Conservation (phyloP, 2,888 invertebrate species). For the Phanerotoma sp. region DNA sequence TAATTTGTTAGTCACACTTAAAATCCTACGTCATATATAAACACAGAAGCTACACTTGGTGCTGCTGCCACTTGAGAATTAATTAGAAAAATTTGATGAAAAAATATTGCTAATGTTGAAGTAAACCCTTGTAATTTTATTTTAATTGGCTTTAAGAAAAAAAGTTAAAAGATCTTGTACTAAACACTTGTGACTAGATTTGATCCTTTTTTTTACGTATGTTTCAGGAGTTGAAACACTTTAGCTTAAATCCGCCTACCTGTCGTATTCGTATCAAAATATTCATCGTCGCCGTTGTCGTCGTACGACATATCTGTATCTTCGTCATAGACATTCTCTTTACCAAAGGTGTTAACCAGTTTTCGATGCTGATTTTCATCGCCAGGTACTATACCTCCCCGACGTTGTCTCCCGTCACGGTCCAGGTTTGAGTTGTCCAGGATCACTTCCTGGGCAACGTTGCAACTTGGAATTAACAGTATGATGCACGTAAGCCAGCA, state of each 20-base stretch:
- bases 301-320: slow-evolving; percentile 36
- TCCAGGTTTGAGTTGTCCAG: neutral
- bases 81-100: too few relatives aligned
- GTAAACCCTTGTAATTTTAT: too few relatives aligned
- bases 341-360: slow-evolving; percentile 22
- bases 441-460: neutral
- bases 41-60: too few relatives aligned
- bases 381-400: slow-evolving; percentile 36
- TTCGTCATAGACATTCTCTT: slow-evolving; percentile 31
- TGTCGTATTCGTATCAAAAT: slow-evolving; percentile 54
- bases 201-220: too few relatives aligned
- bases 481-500: slow-evolving; percentile 53
- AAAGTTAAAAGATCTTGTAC: too few relatives aligned
- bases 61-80: too few relatives aligned
- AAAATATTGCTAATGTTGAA: too few relatives aligned
- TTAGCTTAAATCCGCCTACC: slow-evolving; percentile 43
- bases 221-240: too few relatives aligned
- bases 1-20: too few relatives aligned
- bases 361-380: slow-evolving; percentile 17
- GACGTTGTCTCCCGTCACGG: slow-evolving; percentile 29
- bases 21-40: too few relatives aligned
- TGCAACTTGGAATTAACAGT: slow-evolving; percentile 38
- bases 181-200: too few relatives aligned
- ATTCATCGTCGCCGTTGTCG: slow-evolving; percentile 54
- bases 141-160: too few relatives aligned